Evolutionary conservation across 2,888 invertebrate species (phyloP), one percentile per base, ranked within the genome.

Genomic region (Pegoplata infirma): DNA sequence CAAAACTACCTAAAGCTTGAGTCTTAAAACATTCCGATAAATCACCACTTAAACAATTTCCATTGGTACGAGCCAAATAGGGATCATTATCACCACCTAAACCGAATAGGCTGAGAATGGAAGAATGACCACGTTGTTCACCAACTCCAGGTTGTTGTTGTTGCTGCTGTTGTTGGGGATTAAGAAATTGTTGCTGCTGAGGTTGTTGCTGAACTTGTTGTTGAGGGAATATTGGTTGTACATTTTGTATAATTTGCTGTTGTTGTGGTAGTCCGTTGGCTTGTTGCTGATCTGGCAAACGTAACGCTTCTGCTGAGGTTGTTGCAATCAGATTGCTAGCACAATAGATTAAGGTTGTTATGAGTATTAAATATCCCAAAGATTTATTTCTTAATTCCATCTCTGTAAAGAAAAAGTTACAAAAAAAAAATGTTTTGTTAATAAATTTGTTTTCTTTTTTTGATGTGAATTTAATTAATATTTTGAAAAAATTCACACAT

Each of bases 21-120:
- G 95, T 95, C 85, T 96, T 96, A 87, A 96, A 96, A 86, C 96
- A 96, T 86, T 96, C 95, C 0, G 95, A 94, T n/a, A 96, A 90
- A 86, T 96, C 95, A 4, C 96, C 96, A 78, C 91, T 92, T 69
- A 96, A 89, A 83, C 96, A 96, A 80, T 93, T 94, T 80, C 93
- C 91, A 68, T 95, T 95, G 0, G 94, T 91, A 85, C 92, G 93
- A 58, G 94, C 93, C 82, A 95, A 90, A 88, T 94, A 96, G 0
- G 95, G 95, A 89, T 96, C 95, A 59, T 93, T 93, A 84, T 95
- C 93, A 5, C 94, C 95, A 10, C 95, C 95, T 47, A 96, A 90
- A 8, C 95, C 95, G 19, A 96, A 92, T 92, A 94, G 94, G 87
- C 95, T 94, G n/a, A 96, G 90, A 3, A 96, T 90, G 80, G 94